phyloP scores from a whole-genome alignment of 2,113 vertebrate species.

The Hiodon alosoides region DNA sequence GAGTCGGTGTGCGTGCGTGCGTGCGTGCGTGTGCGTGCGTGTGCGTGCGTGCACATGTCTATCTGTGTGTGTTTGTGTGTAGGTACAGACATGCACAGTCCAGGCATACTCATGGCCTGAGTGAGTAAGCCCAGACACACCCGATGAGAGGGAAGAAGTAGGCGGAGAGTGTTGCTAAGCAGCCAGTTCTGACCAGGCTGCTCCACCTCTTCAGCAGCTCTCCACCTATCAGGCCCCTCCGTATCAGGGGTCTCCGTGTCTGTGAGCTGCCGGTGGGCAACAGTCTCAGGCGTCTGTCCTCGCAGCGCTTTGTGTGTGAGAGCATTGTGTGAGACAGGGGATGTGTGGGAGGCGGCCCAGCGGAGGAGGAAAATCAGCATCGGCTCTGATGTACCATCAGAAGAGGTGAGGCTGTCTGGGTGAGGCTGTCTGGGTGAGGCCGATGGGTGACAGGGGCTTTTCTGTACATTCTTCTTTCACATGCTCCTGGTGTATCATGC shows the following conservation, averaged over 20 bases:
- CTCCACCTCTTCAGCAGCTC: conserved; percentile 10
- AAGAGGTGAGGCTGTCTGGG: conserved; percentile 9
- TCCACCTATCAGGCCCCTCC: conserved; percentile 5
- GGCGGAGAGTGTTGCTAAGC: conserved; percentile 32
- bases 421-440: conserved; percentile 1
- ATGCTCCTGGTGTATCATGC: too few relatives aligned
- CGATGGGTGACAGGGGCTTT: too few relatives aligned
- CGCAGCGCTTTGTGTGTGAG: background rate
- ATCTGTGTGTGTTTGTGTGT: background rate
- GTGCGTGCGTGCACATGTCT: background rate
- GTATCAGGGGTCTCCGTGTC: background rate
- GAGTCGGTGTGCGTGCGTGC: background rate
- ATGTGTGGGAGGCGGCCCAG: background rate
- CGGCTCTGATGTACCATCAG: background rate
- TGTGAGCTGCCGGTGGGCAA: background rate
- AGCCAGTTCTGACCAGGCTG: conserved; percentile 44
- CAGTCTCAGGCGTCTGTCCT: conserved; percentile 5
- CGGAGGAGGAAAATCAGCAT: background rate
- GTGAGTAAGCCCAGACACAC: conserved; percentile 17
- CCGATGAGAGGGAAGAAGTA: conserved; percentile 26
- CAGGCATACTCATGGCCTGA: background rate
- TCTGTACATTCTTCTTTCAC: too few relatives aligned
- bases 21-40: conserved; percentile 2
- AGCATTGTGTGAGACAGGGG: background rate
- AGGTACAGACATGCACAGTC: background rate